Evolutionary conservation across 1,140 invertebrate genomes (phyloP), one percentile per base, ranked within the genome.

Genomic region (Holcopasites calliopsidis): DNA sequence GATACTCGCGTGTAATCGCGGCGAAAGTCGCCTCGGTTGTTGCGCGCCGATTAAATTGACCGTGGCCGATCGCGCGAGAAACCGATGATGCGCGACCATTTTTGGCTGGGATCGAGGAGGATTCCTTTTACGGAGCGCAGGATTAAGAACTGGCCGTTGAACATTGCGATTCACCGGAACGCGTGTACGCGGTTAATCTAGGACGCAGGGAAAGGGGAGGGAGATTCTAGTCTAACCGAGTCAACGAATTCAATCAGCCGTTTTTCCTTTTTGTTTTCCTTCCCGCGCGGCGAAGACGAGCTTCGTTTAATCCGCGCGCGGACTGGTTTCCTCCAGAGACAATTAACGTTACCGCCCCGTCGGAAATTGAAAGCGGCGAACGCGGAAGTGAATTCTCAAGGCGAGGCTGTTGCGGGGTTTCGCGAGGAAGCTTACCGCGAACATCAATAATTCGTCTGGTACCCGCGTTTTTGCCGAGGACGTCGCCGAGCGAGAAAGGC

Each of bases 161-260:
- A n/a, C n/a, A n/a, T n/a, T n/a, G n/a, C n/a, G n/a, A n/a, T n/a
- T n/a, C n/a, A n/a, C n/a, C n/a, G n/a, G n/a, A n/a, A n/a, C n/a
- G n/a, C n/a, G 0, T 6, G 44, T 18, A 10, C 5, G 21, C 4
- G n/a, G 40, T 31, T 26, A 62, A 62, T 62, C 60, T 31, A 28
- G 5, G 40, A 23, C 21, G 40, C 16, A 23, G 21, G 4, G 7
- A 31, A 3, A 3, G 23, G 4, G 5, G 10, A 33, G 7, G 7
- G 16, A 31, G 26, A 7, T 21, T 62, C 26, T n/a, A 64, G 40
- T 26, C 21, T 18, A 35, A 31, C 44, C 60, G 60, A 26, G 2
- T n/a, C n/a, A n/a, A n/a, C n/a, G 60, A 23, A 64, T 64, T 64
- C 60, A 64, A 64, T 64, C 60, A 64, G 40, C 40, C 60, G 26